Evolutionary conservation across 2,888 invertebrate species (phyloP), one percentile per base, ranked within the genome.

Genomic region (Ephialtes manifestator): DNA sequence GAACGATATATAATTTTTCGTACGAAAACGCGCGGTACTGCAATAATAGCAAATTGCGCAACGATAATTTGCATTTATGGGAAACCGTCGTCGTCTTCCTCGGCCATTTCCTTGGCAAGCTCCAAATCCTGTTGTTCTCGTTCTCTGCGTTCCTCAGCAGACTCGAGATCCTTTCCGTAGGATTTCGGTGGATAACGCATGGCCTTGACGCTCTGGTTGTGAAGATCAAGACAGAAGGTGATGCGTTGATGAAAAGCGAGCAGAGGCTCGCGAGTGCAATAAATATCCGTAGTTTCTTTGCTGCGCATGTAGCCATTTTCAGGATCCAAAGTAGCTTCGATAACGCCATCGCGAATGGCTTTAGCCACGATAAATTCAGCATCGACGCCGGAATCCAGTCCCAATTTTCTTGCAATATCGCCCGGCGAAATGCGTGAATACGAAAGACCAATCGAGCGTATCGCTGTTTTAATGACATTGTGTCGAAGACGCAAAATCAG

Each of bases 121-220:
- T 99, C 99, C 91, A 99, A 95, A 94, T 99, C 99, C 94, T 99
- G 99, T 92, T 99, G 99, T 94, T 99, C 99, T 75, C 99, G 95
- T 94, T 99, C 99, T 82, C 99, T 96, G 72, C 99, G 96, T 92
- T 99, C 99, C 94, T 99, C 99, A 18, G 99, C 99, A 90, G 98
- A 99, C 94, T 99, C 99, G 84, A 99, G 95, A 94, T 99, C 99
- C 93, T 99, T 99, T 24, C 99, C 99, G 95, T 99, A 99, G 0
- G 99, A 98, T 93, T 99, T 99, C 0, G 99, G 99, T 24, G 99
- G 99, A 95, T 99, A 99, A 88, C 99, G 96, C 99, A 99, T 99
- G 0, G 99, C 99, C 94, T 99, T 99, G 84, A 99, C 99, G 94
- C 99, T 99, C 94, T 99, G 99, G 94, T 99, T 99, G 93, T 99